phyloP scores from a whole-genome alignment of 1,140 invertebrate genomes.

The Chionoecetes opilio region DNA sequence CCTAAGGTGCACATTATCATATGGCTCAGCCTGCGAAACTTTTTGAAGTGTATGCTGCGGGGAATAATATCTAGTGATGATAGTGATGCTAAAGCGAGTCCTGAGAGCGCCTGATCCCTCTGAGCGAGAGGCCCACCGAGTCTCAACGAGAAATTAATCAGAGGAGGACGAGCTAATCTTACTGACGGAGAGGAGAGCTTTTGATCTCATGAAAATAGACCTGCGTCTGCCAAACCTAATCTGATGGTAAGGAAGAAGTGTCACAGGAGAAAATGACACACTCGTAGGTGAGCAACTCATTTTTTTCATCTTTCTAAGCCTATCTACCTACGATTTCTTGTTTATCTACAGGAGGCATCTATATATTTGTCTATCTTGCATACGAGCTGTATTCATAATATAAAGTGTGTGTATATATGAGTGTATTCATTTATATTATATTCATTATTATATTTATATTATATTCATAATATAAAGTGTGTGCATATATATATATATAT shows the following conservation, averaged over 20 bases:
- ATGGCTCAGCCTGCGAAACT: not conserved
- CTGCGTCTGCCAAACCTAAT: not conserved
- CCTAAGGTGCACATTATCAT: not conserved
- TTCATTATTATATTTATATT: not conserved
- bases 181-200: constrained; percentile 15
- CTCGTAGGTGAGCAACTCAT: not conserved
- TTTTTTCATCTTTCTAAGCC: not conserved
- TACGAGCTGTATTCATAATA: too few species aligned
- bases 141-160: constrained; percentile 1
- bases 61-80: constrained; percentile 31
- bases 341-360: too few species aligned
- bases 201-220: constrained; percentile 6
- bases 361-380: too few species aligned
- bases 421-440: not conserved
- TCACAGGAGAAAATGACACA: not conserved
- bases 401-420: too few species aligned
- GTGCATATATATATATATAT: constrained; percentile 31
- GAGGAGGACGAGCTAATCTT: not conserved
- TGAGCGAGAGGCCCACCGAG: not conserved
- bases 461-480: not conserved
- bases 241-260: not conserved
- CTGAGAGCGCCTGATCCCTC: not conserved
- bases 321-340: not conserved
- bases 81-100: not conserved
- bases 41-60: not conserved